Percentiles rank a stretch among this genome's conserved stretches.
Evolutionary conservation across 2,113 vertebrate genomes (phyloP).

Genomic region (Uria aalge): DNA sequence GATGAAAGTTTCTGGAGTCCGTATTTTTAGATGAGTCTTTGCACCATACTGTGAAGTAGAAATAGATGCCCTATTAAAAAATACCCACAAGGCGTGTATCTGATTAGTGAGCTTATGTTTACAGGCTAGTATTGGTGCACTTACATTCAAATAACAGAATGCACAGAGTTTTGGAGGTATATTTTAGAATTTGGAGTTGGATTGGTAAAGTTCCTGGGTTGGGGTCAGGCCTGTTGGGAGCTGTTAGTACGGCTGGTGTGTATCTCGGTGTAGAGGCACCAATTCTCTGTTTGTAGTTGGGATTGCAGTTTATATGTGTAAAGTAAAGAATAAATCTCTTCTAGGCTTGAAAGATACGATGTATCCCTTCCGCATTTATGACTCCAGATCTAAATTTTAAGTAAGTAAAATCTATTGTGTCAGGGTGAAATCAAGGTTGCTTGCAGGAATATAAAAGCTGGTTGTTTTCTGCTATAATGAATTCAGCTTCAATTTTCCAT

Average conservation of each 20-base stretch:
- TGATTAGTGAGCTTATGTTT: background rate
- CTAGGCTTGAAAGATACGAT: background rate
- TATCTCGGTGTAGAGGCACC: background rate
- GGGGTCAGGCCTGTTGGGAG: background rate
- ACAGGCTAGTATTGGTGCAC: background rate
- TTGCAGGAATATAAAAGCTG: background rate
- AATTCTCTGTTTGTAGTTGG: background rate
- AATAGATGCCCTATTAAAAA: background rate
- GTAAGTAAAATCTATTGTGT: background rate
- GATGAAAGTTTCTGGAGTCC: background rate
- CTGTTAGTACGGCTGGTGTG: background rate
- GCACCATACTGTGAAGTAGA: background rate
- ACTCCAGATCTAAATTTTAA: background rate
- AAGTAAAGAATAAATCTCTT: background rate
- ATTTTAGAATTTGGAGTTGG: background rate
- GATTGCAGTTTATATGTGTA: background rate
- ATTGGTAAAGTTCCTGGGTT: background rate
- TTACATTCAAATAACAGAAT: background rate
- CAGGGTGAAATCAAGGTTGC: background rate
- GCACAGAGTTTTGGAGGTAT: background rate
- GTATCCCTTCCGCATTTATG: background rate
- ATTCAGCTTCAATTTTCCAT: background rate
- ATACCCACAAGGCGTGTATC: background rate
- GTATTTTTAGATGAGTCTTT: background rate
- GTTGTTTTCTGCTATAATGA: background rate